Evolutionary conservation across 2,888 invertebrate species (phyloP), one percentile per base, ranked within the genome.

Genomic region (Apotomis turbidana): DNA sequence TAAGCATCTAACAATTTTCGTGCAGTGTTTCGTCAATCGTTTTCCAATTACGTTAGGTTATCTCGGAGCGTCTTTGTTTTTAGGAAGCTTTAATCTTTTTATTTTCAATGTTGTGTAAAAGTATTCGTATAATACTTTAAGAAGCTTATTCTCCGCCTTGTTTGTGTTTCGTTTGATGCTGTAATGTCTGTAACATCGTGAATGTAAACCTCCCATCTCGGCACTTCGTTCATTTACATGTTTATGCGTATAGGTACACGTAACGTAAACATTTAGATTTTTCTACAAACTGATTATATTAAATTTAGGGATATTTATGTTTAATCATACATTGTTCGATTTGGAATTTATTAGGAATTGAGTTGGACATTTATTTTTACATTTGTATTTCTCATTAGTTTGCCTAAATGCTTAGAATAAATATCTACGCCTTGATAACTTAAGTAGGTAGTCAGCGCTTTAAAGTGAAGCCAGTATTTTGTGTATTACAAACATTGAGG

Each of bases 221-320:
- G 3, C 62, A 38, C 27, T 55, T 55, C 55, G 36, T 57, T 57
- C 55, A 57, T 57, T 57, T 10, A 4, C 9, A 36, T 36, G 10
- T 10, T 41, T 52, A 27, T 63, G 13, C 38, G 52, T 13, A n/a
- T n/a, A n/a, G n/a, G n/a, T n/a, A 52, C 52, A 10, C n/a, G n/a
- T 10, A 41, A 52, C 38, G 52, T 63, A 63, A 63, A 63, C 63
- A 62, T 62, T 36, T 62, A 62, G n/a, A 62, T 38, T 41, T 63
- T 38, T 38, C 38, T 52, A n/a, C 51, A 9, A 51, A 62, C 51
- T 8, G 60, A 60, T 60, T 44, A 4, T 15, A 60, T 60, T 46
- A 27, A 6, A 46, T 49, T 9, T 49, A 49, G 49, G 49, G 49
- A 27, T 60, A 15, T 44, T 13, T 60, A 5, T 15, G 44, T 3